Evolutionary conservation across 2,113 vertebrate species (phyloP), one percentile per base, ranked within the genome.

Genomic region (Tricholaema leucomelas): DNA sequence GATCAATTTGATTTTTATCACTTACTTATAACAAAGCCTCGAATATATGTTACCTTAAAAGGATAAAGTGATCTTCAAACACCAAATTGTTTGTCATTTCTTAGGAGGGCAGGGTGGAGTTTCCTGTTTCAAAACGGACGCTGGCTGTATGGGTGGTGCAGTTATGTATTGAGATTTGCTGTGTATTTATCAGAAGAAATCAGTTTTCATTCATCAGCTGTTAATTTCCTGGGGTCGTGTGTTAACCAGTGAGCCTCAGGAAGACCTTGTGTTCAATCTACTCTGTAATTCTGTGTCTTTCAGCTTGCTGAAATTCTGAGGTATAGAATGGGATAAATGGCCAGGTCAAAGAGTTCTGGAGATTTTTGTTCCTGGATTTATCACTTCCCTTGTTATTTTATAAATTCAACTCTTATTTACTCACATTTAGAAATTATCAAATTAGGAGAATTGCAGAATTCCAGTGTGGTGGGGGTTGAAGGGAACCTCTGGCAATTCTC

Each of bases 51-150:
- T 81, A 42, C 93, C 96, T 95, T 95, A 96, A 94, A 96, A 95
- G 93, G 93, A n/a, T 60, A 91, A 86, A 94, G 36, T 64, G 75
- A 80, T 88, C 81, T 89, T 92, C 92, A 93, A 91, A 83, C 76
- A 82, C 92, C 75, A 95, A 92, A 96, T 92, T 96, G 95, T 96
- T 96, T 96, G 93, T 94, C 85, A 89, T 96, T 89, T 96, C 94
- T 96, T 79, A 58, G 85, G 87, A 94, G 95, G 87, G 81, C 79
- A 91, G 96, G 96, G 95, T 96, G 96, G 95, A 94, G 96, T 96
- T 96, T 96, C 96, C 96, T 96, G 91, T 96, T 96, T 96, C 95
- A 85, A 56, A 96, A 93, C 88, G 69, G 93, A 91, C 85, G 81
- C 92, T 87, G 87, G 64, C 81, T 94, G 10, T 87, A 33, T 93